A percentile compares a stretch with the other conserved stretches of the same genome.
Conservation (phyloP, 1,140 invertebrate species). For the Hycleus phaleratus region DNA sequence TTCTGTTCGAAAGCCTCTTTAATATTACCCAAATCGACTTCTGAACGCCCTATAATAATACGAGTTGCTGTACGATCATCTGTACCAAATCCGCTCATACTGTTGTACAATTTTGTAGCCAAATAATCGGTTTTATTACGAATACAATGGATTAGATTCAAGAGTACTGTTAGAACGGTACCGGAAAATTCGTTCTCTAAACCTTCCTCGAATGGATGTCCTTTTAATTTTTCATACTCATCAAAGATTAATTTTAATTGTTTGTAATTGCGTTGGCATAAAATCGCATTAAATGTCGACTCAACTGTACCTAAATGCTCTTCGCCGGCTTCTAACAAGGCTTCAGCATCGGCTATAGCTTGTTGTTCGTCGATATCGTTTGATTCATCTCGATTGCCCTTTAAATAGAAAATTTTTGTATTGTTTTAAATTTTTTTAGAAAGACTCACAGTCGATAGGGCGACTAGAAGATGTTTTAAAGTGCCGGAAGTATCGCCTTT, state of each 20-base stretch:
- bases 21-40: slow-evolving; percentile 82
- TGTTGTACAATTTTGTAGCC: slow-evolving; percentile 54
- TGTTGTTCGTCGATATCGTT: slow-evolving; percentile 53
- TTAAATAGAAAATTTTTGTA: slow-evolving; percentile 34
- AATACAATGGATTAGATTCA: slow-evolving; percentile 44
- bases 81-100: slow-evolving; percentile 83
- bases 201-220: slow-evolving; percentile 66
- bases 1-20: slow-evolving; percentile 70
- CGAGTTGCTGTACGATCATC: slow-evolving; percentile 79
- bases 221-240: slow-evolving; percentile 52
- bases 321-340: slow-evolving; percentile 68
- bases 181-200: slow-evolving; percentile 61
- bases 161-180: slow-evolving; percentile 37
- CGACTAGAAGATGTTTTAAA: slow-evolving; percentile 73
- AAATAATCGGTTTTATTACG: slow-evolving; percentile 24
- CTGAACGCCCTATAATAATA: slow-evolving; percentile 76
- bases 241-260: slow-evolving; percentile 61
- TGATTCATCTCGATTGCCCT: slow-evolving; percentile 61
- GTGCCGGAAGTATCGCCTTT: slow-evolving; percentile 74
- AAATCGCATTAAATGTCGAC: slow-evolving; percentile 73
- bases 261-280: slow-evolving; percentile 65
- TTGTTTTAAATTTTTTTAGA: no score
- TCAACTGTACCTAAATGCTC: slow-evolving; percentile 78
- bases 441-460: slow-evolving; percentile 37
- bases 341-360: slow-evolving; percentile 62